A percentile compares a stretch with the other conserved stretches of the same genome.
phyloP scores from a whole-genome alignment of 1,140 invertebrate genomes.

The Zaprionus capensis region DNA sequence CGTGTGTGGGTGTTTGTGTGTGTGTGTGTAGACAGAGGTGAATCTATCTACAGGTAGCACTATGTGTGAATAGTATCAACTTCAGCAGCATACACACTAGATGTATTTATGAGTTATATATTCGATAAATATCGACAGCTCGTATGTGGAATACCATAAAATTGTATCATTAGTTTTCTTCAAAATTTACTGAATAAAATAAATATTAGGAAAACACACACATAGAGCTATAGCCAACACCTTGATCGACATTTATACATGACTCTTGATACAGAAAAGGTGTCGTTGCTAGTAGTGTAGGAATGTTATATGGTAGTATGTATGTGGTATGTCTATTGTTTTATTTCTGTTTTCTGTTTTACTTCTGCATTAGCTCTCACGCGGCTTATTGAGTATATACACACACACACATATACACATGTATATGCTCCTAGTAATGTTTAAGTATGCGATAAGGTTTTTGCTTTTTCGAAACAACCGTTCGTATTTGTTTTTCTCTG shows the following conservation, averaged over 20 bases:
- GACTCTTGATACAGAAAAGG: neutral
- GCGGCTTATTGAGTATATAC: conserved; percentile 4
- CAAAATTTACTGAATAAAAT: neutral
- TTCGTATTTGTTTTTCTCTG: conserved; percentile 14
- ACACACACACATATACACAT: neutral
- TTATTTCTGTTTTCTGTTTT: conserved; percentile 22
- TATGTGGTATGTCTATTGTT: conserved; percentile 11
- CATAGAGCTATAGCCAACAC: neutral
- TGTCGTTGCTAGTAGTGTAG: conserved; percentile 1
- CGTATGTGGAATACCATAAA: conserved; percentile 13
- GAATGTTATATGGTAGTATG: conserved; percentile 21
- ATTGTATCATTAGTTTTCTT: neutral
- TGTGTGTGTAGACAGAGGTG: conserved; percentile 3
- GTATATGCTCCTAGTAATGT: conserved; percentile 14
- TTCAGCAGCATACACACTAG: conserved; percentile 18
- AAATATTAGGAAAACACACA: conserved; percentile 8
- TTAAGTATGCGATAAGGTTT: conserved; percentile 11
- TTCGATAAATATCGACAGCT: conserved; percentile 2
- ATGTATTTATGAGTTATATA: neutral
- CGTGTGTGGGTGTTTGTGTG: neutral
- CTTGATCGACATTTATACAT: neutral
- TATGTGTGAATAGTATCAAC: neutral
- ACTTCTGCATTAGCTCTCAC: conserved; percentile 38
- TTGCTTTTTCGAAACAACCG: conserved; percentile 43
- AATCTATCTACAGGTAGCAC: neutral